phyloP scores from a whole-genome alignment of 1,140 invertebrate species.

The Drusus annulatus region DNA sequence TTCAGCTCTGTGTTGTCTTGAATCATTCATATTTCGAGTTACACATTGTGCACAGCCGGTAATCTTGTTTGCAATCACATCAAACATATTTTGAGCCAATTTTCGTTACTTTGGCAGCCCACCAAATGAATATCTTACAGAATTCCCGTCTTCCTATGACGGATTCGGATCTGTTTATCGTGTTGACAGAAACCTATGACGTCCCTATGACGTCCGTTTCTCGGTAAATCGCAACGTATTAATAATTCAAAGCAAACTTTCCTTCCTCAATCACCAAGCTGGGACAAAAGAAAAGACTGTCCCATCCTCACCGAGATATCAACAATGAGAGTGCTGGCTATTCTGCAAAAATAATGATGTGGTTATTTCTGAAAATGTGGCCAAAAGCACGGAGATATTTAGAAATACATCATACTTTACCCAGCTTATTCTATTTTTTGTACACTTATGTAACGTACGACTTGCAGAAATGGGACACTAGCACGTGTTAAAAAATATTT shows the following conservation, averaged over 20 bases:
- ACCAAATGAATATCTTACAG: constrained; percentile 19
- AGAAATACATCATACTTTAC: not conserved
- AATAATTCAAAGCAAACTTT: not conserved
- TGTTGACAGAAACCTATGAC: constrained; percentile 23
- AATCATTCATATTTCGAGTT: constrained; percentile 17
- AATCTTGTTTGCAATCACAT: constrained; percentile 39
- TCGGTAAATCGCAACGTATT: constrained; percentile 13
- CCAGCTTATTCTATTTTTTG: not conserved
- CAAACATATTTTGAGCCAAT: constrained; percentile 36
- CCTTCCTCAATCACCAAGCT: not conserved
- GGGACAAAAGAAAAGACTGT: not conserved
- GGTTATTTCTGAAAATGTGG: not conserved
- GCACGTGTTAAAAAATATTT: too few relatives aligned
- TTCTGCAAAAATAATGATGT: not conserved
- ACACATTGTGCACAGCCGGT: not conserved
- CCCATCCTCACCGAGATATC: not conserved
- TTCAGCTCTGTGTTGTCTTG: not conserved
- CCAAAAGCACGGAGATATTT: not conserved
- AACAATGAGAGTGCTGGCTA: not conserved
- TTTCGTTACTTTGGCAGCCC: not conserved
- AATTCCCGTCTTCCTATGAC: constrained; percentile 37
- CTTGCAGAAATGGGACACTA: too few relatives aligned
- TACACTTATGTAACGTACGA: too few relatives aligned
- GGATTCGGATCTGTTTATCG: not conserved
- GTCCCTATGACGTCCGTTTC: constrained; percentile 15